Percentiles rank a stretch among this genome's conserved stretches.
These are phyloP conservation scores for Lepisosteus osseus DNA, from an alignment of 2,113 vertebrate genomes.

Conservation along the genomic window DNA sequence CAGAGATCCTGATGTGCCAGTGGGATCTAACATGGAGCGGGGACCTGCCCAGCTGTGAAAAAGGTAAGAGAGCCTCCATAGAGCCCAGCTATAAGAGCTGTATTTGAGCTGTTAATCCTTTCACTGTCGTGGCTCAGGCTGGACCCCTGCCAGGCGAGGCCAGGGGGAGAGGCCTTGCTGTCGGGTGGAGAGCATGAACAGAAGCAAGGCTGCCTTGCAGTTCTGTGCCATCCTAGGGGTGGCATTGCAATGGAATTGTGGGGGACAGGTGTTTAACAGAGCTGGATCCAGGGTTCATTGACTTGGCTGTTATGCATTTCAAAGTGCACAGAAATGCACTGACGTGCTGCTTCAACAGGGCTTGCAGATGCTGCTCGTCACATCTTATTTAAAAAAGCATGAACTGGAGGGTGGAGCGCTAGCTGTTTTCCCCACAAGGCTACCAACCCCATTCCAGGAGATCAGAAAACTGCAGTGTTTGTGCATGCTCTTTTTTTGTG, in stretches of 20 bases:
- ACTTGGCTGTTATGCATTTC: no score
- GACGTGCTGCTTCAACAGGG: no score
- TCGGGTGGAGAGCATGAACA: background rate
- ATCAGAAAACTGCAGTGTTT: no score
- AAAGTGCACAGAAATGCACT: no score
- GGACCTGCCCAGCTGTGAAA: constrained; percentile 83
- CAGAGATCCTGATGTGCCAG: constrained; percentile 91
- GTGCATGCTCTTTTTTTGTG: no score
- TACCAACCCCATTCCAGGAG: background rate
- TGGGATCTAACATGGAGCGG: constrained; percentile 96
- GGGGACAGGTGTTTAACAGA: no score
- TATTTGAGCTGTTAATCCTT: constrained; percentile 13
- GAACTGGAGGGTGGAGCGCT: background rate
- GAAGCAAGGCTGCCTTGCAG: background rate
- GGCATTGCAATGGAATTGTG: no score
- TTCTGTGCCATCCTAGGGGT: no score
- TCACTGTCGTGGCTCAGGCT: background rate
- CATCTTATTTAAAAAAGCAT: background rate
- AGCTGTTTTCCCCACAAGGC: background rate
- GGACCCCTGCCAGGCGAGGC: background rate
- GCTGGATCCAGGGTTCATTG: no score
- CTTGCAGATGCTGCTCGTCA: no score
- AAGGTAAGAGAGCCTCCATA: constrained; percentile 64
- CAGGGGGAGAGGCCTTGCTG: background rate
- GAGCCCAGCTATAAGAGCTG: constrained; percentile 7